Evolutionary conservation across 2,113 vertebrate species (phyloP).

Genomic region (Phaethon lepturus): DNA sequence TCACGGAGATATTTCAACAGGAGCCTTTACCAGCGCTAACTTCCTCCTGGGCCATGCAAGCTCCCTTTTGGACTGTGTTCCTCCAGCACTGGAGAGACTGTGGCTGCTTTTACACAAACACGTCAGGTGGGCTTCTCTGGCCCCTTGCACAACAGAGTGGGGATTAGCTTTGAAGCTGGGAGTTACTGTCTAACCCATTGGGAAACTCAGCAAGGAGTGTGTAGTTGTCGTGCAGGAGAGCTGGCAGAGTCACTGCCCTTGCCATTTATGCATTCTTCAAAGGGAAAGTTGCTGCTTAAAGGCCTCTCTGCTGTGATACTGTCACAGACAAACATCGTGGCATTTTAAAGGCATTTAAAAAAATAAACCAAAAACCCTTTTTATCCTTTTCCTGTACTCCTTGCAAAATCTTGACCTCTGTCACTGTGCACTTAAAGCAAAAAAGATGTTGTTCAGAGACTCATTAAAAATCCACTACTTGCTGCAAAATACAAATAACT

Average conservation of each 20-base stretch:
- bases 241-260: not conserved
- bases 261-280: not conserved
- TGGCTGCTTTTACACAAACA: not conserved
- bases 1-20: not conserved
- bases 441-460: not conserved
- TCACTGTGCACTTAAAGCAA: not conserved
- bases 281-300: not conserved
- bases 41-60: not conserved
- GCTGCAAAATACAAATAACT: not conserved
- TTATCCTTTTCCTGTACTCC: not conserved
- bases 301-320: not conserved
- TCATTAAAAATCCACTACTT: not conserved
- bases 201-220: not conserved
- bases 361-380: not conserved
- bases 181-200: not conserved
- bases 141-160: not conserved
- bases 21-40: not conserved
- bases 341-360: not conserved
- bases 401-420: not conserved
- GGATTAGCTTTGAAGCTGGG: not conserved
- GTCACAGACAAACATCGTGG: not conserved
- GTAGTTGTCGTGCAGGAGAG: not conserved
- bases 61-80: not conserved
- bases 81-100: not conserved
- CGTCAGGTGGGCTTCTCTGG: not conserved